A percentile compares a stretch with the other conserved stretches of the same genome.
These are phyloP conservation scores for Triplophysa yarkandensis DNA, from an alignment of 2,797 vertebrate genomes.

Conservation along the genomic window DNA sequence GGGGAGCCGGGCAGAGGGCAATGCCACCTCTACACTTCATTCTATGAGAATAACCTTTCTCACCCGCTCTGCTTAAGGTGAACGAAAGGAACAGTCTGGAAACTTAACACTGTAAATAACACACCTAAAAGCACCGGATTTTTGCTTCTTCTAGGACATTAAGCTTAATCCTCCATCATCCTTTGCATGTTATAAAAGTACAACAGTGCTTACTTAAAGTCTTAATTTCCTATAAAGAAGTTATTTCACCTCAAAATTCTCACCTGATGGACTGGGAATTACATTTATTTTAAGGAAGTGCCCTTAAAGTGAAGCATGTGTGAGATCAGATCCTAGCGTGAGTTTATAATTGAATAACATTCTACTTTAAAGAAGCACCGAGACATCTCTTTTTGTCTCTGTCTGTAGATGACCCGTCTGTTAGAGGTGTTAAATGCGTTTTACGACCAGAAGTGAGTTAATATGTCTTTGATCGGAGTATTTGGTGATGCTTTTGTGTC, in stretches of 20 bases:
- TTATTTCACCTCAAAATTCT: constrained; percentile 41
- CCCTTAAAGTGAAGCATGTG: constrained; percentile 33
- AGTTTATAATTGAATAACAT: constrained; percentile 28
- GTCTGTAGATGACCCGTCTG: constrained; percentile 7
- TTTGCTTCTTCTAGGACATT: constrained; percentile 13
- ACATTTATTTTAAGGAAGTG: constrained; percentile 45
- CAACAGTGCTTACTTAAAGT: constrained; percentile 38
- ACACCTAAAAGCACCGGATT: constrained; percentile 12
- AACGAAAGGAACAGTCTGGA: constrained; percentile 30
- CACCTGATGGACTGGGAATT: constrained; percentile 52
- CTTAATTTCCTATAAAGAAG: constrained; percentile 42
- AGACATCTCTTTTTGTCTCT: constrained; percentile 13
- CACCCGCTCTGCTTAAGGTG: constrained; percentile 12
- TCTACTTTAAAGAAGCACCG: constrained; percentile 16
- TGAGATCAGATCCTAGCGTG: constrained; percentile 31
- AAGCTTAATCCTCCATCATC: constrained; percentile 20
- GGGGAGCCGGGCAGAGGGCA: background rate
- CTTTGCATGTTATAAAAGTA: constrained; percentile 34
- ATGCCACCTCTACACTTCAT: background rate
- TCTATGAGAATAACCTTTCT: constrained; percentile 8
- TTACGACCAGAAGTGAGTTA: background rate
- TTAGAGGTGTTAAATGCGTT: background rate
- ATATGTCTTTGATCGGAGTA: background rate
- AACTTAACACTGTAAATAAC: constrained; percentile 31
- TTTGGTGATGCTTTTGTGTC: background rate